Evolutionary conservation across 23 tunicate genomes (phyloP).

Genomic region (Phallusia fumigata): DNA sequence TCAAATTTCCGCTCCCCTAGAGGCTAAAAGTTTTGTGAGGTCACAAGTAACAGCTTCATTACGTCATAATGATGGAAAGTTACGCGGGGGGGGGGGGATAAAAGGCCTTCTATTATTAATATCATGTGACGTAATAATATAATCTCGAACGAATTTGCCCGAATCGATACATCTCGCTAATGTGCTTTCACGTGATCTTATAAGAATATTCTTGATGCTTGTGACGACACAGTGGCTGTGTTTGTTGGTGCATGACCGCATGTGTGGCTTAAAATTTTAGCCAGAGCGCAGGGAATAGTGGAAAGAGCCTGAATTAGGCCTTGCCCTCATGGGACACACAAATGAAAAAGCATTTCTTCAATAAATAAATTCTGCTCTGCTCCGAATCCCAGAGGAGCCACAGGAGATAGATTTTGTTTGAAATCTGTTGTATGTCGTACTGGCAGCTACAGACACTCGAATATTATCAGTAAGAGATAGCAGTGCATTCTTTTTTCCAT

Average conservation of each 20-base stretch:
- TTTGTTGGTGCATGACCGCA: neutral
- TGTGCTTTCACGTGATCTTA: neutral
- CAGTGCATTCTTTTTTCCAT: too few relatives aligned
- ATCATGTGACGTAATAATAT: neutral
- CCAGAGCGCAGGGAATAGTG: neutral
- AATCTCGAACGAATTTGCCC: neutral
- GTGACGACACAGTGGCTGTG: neutral
- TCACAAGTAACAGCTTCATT: too few relatives aligned
- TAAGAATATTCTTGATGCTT: too few relatives aligned
- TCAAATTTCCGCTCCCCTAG: too few relatives aligned
- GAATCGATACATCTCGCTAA: neutral
- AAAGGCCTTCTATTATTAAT: neutral
- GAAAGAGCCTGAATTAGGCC: neutral
- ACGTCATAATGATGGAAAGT: too few relatives aligned
- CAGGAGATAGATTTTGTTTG: neutral
- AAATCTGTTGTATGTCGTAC: neutral
- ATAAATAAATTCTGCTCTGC: neutral
- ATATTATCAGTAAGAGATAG: neutral
- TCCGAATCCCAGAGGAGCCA: neutral
- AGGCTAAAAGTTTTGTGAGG: too few relatives aligned
- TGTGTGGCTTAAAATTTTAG: neutral
- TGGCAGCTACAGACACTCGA: neutral
- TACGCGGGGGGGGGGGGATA: neutral
- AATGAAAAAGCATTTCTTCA: neutral
- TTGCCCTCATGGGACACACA: neutral